A percentile compares a stretch with the other conserved stretches of the same genome.
Evolutionary conservation across 2,797 vertebrate species (phyloP).

Genomic region (Hipposideros larvatus): DNA sequence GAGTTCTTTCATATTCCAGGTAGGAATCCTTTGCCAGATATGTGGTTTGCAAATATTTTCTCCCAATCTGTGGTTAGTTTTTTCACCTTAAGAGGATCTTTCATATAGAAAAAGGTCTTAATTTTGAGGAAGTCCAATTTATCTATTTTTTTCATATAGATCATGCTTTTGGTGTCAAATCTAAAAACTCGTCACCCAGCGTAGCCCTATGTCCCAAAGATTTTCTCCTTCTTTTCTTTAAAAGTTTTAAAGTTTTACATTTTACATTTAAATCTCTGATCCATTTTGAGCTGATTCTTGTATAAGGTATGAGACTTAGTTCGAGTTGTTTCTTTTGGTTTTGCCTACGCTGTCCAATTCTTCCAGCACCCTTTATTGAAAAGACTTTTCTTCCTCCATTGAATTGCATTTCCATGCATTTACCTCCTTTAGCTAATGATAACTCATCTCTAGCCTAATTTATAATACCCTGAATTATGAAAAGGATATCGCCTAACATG

Average conservation of each 20-base stretch:
- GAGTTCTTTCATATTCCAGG: background rate
- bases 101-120: background rate
- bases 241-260: too few species aligned
- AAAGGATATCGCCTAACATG: background rate
- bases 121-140: background rate
- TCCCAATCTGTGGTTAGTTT: background rate
- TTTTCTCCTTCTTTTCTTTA: background rate
- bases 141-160: background rate
- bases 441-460: background rate
- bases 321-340: background rate
- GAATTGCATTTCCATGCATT: background rate
- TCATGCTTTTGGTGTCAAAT: background rate
- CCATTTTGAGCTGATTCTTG: background rate
- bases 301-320: background rate
- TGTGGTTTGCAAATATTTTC: background rate
- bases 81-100: background rate
- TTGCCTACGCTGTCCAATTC: fast-evolving
- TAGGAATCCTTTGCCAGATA: background rate
- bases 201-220: background rate
- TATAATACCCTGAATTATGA: background rate
- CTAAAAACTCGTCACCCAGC: background rate
- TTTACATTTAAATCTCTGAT: background rate
- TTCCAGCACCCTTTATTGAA: fast-evolving
- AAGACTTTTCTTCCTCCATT: fast-evolving
- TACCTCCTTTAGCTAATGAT: background rate